Evolutionary conservation across 2,888 invertebrate genomes (phyloP).

Genomic region (Saturnia japonica): DNA sequence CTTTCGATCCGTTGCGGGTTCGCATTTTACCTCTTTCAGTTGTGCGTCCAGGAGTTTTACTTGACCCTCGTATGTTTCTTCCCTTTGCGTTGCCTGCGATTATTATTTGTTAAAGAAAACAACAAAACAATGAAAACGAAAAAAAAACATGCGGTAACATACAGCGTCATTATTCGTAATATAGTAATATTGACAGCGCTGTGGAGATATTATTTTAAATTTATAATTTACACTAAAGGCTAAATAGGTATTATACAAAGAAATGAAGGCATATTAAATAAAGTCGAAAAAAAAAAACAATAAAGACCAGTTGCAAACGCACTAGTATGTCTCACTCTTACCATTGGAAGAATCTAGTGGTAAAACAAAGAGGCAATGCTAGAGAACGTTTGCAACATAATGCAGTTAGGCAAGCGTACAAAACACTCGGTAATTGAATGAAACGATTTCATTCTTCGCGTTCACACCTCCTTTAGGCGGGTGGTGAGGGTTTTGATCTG

Average conservation of each 20-base stretch:
- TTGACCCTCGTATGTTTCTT: conserved; percentile 95
- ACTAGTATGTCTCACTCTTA: conserved; percentile 58
- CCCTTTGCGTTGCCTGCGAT: conserved; percentile 95
- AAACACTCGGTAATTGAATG: conserved; percentile 57
- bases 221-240: conserved; percentile 40
- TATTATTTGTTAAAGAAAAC: conserved; percentile 72
- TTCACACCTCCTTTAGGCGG: conserved; percentile 99
- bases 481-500: conserved; percentile 99
- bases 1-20: conserved; percentile 43
- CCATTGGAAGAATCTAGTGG: conserved; percentile 40
- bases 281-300: conserved; percentile 40
- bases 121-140: conserved; percentile 70
- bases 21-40: conserved; percentile 93
- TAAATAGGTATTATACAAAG: conserved; percentile 45
- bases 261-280: background rate
- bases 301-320: conserved; percentile 54
- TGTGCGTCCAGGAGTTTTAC: conserved; percentile 94
- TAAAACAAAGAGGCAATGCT: conserved; percentile 52
- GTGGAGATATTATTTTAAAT: conserved; percentile 44
- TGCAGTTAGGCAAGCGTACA: conserved; percentile 74
- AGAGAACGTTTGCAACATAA: conserved; percentile 59
- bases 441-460: conserved; percentile 53
- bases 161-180: conserved; percentile 38
- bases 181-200: conserved; percentile 44
- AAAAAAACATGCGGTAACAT: conserved; percentile 57